Base-by-base conservation (phyloP, 1,140 invertebrate genomes). In the Frieseomelitta varia region DNA sequence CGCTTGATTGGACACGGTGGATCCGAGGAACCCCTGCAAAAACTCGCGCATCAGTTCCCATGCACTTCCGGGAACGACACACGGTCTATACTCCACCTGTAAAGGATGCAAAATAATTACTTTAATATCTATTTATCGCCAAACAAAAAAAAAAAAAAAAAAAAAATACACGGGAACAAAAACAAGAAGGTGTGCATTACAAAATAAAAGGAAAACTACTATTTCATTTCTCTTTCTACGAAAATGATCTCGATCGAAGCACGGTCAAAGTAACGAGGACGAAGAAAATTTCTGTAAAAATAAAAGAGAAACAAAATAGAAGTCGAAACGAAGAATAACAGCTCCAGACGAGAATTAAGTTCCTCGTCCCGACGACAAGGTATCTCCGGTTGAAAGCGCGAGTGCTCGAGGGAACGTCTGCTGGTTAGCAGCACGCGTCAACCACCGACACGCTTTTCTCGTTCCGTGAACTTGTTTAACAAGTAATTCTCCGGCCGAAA, bases 31-130 rank as follows among this genome's bases (percentile, higher is more conserved):
- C 61, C 98, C 98, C 95, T 99, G 98, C 69, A 99, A 95, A 93
- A 99, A 98, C 95, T 99, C 99, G 74, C 98, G 96, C 90, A 99
- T 96, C 71, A 99, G 95, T 91, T 98, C 97, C 98, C 98, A 99
- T 89, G 98, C 99, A 85, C 97, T 97, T 67, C 96, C 96, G 0
- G 98, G 97, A 67, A 99, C 96, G 4, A 98, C 96, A 94, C 98
- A 99, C 0, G 99, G 98, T 79, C 97, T 96, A 93, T 99, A 99
- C 95, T 99, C 99, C 21, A 99, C 96, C 97, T 98, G 91, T 3
- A 71, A 75, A 12, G 21, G 0, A 17, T 34, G 19, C 14, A n/a
- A 39, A 6, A 10, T 30, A 65, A 65, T 17, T 17, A 30, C 6
- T 30, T 30, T 2, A 17, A 27, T 2, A 30, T 17, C 27, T 27